Percentiles rank a stretch among this genome's conserved stretches.
Conservation (phyloP, 2,888 invertebrate species). For the Trachelus troglodyta region DNA sequence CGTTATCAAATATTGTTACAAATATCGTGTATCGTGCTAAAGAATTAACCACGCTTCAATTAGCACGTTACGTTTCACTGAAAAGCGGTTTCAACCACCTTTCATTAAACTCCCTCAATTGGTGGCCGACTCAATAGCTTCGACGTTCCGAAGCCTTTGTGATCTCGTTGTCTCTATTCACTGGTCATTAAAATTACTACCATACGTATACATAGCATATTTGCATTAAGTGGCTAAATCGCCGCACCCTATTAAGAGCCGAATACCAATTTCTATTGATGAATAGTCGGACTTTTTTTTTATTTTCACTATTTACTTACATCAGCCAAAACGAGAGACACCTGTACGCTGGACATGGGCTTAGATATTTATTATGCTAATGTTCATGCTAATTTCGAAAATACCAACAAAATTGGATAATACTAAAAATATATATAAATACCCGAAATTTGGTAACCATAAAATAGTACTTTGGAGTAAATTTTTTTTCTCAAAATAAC, state of each 20-base stretch:
- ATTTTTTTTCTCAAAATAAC: neutral
- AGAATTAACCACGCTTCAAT: neutral
- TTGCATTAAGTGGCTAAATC: neutral
- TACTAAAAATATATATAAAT: neutral
- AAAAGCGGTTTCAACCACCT: slow-evolving; percentile 1
- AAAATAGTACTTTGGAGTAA: neutral
- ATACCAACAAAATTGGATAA: neutral
- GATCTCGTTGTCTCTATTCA: neutral
- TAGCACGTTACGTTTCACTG: neutral
- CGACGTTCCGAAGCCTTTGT: neutral
- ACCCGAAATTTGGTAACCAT: neutral
- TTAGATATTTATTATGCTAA: neutral
- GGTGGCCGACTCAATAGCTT: neutral
- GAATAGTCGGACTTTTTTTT: neutral
- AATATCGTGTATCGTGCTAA: neutral
- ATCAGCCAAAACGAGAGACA: neutral
- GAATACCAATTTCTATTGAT: neutral
- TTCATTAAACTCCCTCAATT: neutral
- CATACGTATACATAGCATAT: neutral
- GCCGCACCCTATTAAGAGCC: neutral
- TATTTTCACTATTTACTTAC: neutral
- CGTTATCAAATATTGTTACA: neutral
- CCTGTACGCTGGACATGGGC: neutral
- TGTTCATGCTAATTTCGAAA: neutral
- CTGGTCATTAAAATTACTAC: neutral